Evolutionary conservation across 2,797 vertebrate species (phyloP), one percentile per base, ranked within the genome.

Genomic region (Fistularia commersonii): DNA sequence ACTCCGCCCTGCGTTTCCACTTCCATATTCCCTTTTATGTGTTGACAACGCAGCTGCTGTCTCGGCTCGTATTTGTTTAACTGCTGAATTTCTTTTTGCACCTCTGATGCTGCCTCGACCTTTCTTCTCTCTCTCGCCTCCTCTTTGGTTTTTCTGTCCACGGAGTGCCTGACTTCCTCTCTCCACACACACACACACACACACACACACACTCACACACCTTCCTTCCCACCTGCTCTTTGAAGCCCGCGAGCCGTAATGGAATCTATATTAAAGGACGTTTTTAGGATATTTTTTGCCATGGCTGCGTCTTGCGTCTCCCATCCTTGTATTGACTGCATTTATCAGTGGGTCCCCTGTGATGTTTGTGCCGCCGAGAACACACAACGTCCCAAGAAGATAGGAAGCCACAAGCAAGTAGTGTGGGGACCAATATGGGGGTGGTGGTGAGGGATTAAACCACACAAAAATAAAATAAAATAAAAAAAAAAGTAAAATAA

Each of bases 1-100:
- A 1, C 73, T 66, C 54, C 41, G 47, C 54, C 56, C 61, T 49
- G 34, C 58, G 15, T 60, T 69, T 66, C 13, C 12, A 32, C 66
- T 57, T 72, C 70, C 59, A 45, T 64, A 23, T 54, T 72, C 49
- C 40, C 69, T 69, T 66, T 76, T 12, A 72, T 52, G 60, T 68
- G 64, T 63, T 31, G 6, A 36, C 60, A 65, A 41, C 71, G 62
- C 56, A 55, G 54, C 79, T 60, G 67, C 13, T 61, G 45, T 63
- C 41, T 8, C 23, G 23, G 23, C 51, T 54, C 72, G 77, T 60
- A 69, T 77, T 73, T 53, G 51, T 66, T 69, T 61, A 76, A 74
- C 78, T 68, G 67, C 63, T 69, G 64, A 64, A 63, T 74, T 52
- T 66, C 44, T 53, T 57, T 38, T 40, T 31, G 33, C 56, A 13